Base-by-base conservation (phyloP, 2,888 invertebrate genomes). In the Blera fallax region DNA sequence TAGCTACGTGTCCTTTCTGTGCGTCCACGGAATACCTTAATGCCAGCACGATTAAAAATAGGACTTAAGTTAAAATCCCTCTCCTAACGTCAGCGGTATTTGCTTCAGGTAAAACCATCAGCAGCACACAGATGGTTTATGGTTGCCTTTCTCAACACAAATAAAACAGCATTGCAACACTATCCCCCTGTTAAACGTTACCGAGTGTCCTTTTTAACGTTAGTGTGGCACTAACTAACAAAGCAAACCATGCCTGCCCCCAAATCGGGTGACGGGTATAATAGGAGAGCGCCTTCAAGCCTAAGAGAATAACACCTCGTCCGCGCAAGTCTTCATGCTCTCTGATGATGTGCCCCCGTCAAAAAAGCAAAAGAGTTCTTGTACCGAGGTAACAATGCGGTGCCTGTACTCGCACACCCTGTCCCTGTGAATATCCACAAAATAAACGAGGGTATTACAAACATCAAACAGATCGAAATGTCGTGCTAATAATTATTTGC, bases 401-500 rank as follows among this genome's bases (percentile, higher is more conserved):
- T n/a, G n/a, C n/a, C n/a, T n/a, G n/a, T n/a, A n/a, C n/a, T n/a
- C n/a, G n/a, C n/a, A n/a, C n/a, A n/a, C n/a, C n/a, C n/a, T n/a
- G n/a, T n/a, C n/a, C n/a, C n/a, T n/a, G n/a, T n/a, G 27, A 27
- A 24, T 50, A 24, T n/a, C 50, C 27, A 27, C 27, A 50, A 11
- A 24, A 24, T 27, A 50, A 50, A 50, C 24, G 27, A 27, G 27
- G 14, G 27, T 11, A 52, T 27, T 50, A 50, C 8, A 65, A 34
- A 65, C 48, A 37, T 16, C 16, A 37, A 16, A 27, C 52, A 10
- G 11, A 69, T 56, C 43, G 43, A 58, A 70, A 70, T 56, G 56
- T 45, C 32, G 32, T 70, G 56, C 32, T 45, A 70, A 70, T 54
- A 69, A 70, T 45, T 70, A 56, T 70, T 70, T 56, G 70, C 45